phyloP scores from a whole-genome alignment of 2,888 invertebrate genomes.

The Octodonta nipae region DNA sequence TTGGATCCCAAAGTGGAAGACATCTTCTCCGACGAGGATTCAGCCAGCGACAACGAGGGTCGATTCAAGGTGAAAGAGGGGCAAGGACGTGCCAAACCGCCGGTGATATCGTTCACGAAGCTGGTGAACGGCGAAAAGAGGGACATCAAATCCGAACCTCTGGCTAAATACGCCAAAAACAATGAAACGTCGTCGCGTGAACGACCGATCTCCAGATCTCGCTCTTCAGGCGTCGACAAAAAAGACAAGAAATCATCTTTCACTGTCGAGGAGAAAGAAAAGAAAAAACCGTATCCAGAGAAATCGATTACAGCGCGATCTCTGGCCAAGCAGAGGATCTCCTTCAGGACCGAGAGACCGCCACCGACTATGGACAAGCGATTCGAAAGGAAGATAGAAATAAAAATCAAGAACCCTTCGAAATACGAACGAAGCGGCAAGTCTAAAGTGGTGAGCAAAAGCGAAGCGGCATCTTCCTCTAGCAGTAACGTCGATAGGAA shows the following conservation, averaged over 20 bases:
- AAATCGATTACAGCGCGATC: too few species aligned
- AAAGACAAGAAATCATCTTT: slow-evolving; percentile 2
- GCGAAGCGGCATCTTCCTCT: slow-evolving; percentile 5
- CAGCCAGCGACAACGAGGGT: slow-evolving; percentile 33
- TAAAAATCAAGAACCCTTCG: slow-evolving; percentile 31
- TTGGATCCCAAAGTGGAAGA: slow-evolving; percentile 27
- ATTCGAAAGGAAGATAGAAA: slow-evolving; percentile 29
- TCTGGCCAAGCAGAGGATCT: slow-evolving; percentile 9
- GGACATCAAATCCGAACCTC: slow-evolving; percentile 13
- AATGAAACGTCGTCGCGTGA: slow-evolving; percentile 3
- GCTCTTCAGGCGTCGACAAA: background rate
- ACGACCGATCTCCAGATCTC: background rate
- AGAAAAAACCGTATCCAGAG: slow-evolving; percentile 8
- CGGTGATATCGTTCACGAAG: slow-evolving; percentile 19
- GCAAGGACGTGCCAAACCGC: slow-evolving; percentile 11
- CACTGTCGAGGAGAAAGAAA: slow-evolving; percentile 4
- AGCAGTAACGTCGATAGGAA: background rate
- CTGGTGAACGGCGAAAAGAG: slow-evolving; percentile 17
- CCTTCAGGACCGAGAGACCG: slow-evolving; percentile 12
- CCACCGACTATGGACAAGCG: slow-evolving; percentile 13
- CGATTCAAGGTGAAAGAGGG: slow-evolving; percentile 26
- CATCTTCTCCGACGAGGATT: slow-evolving; percentile 34
- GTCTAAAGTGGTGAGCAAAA: slow-evolving; percentile 14
- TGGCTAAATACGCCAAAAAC: slow-evolving; percentile 5
- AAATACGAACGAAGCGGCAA: slow-evolving; percentile 21